Percentiles rank a stretch among this genome's conserved stretches.
Evolutionary conservation across 2,113 vertebrate species (phyloP).

Genomic region (Vombatus ursinus): DNA sequence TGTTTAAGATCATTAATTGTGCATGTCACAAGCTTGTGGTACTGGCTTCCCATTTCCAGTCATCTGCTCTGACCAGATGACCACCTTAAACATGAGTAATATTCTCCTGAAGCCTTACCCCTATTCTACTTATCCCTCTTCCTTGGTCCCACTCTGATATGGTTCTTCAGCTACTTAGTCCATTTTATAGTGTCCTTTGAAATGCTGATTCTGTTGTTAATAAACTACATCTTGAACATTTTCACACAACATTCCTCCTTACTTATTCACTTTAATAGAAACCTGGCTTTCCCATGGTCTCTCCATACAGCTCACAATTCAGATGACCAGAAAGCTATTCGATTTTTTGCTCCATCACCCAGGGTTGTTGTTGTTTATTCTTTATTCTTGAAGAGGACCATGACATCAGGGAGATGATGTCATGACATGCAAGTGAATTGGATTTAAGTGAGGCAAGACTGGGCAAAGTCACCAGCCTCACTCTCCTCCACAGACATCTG

Average conservation of each 20-base stretch:
- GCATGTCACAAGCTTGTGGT: neutral
- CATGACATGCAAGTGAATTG: no score
- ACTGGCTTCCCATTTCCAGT: neutral
- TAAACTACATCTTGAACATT: neutral
- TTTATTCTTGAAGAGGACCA: neutral
- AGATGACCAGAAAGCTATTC: neutral
- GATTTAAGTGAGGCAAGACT: no score
- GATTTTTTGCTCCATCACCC: neutral
- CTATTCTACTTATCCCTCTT: neutral
- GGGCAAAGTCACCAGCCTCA: no score
- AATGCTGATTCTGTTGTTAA: neutral
- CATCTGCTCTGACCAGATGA: neutral
- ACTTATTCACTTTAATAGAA: neutral
- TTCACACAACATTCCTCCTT: neutral
- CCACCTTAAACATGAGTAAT: neutral
- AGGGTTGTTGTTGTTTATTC: no score
- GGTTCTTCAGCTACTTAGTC: neutral
- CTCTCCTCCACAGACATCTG: no score
- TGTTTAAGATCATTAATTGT: neutral
- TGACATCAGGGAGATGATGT: neutral
- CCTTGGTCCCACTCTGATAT: neutral
- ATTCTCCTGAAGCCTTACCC: neutral
- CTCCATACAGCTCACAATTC: neutral
- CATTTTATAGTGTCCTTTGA: neutral
- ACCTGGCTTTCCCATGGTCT: neutral